Base-by-base conservation (phyloP, 23 tunicate species). In the Clavelina lepadiformis region DNA sequence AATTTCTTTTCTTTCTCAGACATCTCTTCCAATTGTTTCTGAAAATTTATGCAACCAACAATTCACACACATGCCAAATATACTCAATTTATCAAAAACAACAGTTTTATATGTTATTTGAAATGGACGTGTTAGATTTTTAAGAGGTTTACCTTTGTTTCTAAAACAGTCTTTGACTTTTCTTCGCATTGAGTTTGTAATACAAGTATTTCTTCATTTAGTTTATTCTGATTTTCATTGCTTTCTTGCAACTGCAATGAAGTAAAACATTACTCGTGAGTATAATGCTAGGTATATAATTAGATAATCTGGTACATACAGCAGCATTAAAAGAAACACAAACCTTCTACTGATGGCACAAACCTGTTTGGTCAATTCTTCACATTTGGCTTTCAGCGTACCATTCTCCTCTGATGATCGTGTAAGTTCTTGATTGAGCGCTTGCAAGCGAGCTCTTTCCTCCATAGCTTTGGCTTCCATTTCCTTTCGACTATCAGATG, bases 1-100 rank as follows among this genome's bases (percentile, higher is more conserved):
- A 75, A 78, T 27, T 71, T 77, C 49, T 78, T 82, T 30, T 86
- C 95, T 61, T 86, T 86, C 33, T 58, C 75, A 0, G 57, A 4
- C 69, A 78, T 78, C 51, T 84, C 93, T 38, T 67, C 58, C 38
- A 57, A 73, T 51, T 77, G 84, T 62, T 84, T 84, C 61, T 79
- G 30, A 18, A 79, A 19, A 19, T 50, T 33, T n/a, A n/a, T n/a
- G n/a, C n/a, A n/a, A n/a, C n/a, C n/a, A n/a, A n/a, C n/a, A n/a
- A n/a, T n/a, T n/a, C n/a, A n/a, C n/a, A n/a, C n/a, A n/a, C n/a
- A n/a, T n/a, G n/a, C n/a, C n/a, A n/a, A n/a, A n/a, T n/a, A n/a
- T n/a, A n/a, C n/a, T n/a, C n/a, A n/a, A n/a, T n/a, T n/a, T n/a
- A n/a, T n/a, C n/a, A n/a, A n/a, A n/a, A n/a, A n/a, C n/a, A n/a